These are phyloP conservation scores for Melinaea menophilus DNA, from an alignment of 2,888 invertebrate genomes.

Conservation along the genomic window DNA sequence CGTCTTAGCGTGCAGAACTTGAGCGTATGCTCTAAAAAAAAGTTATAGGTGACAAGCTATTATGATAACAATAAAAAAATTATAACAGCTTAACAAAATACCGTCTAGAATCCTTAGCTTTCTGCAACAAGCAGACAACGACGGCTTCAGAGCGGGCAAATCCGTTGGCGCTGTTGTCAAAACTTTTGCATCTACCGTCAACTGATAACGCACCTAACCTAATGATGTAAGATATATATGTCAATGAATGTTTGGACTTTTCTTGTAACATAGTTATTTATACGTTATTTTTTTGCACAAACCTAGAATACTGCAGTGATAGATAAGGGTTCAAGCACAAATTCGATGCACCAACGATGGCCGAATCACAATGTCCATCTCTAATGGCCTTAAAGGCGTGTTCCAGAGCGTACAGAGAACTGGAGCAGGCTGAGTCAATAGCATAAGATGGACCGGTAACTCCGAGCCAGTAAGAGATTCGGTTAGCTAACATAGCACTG, in stretches of 20 bases:
- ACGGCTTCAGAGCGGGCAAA: slow-evolving; percentile 91
- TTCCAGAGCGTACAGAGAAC: slow-evolving; percentile 91
- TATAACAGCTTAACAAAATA: slow-evolving; percentile 29
- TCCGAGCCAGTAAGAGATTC: slow-evolving; percentile 92
- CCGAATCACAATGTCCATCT: slow-evolving; percentile 90
- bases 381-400: slow-evolving; percentile 87
- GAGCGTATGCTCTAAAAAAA: slow-evolving; percentile 78
- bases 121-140: slow-evolving; percentile 84
- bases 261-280: no score
- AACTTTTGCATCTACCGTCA: slow-evolving; percentile 93
- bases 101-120: slow-evolving; percentile 80
- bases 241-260: slow-evolving; percentile 1
- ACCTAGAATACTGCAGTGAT: slow-evolving; percentile 91
- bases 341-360: slow-evolving; percentile 92
- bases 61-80: not conserved
- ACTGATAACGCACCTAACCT: slow-evolving; percentile 87
- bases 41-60: no score
- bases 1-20: slow-evolving; percentile 85
- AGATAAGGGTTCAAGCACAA: slow-evolving; percentile 92
- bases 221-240: slow-evolving; percentile 39
- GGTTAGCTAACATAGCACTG: slow-evolving; percentile 94
- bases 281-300: slow-evolving; percentile 26
- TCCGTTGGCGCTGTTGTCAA: slow-evolving; percentile 90
- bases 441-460: slow-evolving; percentile 92
- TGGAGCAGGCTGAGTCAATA: slow-evolving; percentile 97